A percentile compares a stretch with the other conserved stretches of the same genome.
Evolutionary conservation across 2,888 invertebrate genomes (phyloP).

Genomic region (Leptinotarsa haldemani): DNA sequence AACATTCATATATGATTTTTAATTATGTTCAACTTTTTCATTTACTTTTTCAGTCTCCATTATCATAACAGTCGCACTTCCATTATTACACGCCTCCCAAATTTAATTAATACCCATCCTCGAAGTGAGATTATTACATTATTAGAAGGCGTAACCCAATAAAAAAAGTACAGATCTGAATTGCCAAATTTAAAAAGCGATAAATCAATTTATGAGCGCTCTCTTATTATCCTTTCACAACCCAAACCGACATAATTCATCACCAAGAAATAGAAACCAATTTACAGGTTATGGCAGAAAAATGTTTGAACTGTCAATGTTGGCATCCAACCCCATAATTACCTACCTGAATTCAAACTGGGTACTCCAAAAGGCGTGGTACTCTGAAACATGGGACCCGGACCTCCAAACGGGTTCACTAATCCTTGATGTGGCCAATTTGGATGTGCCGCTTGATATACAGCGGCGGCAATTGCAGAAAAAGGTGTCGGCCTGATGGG

Average conservation of each 20-base stretch:
- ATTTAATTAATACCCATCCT: background rate
- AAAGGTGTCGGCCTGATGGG: slow-evolving; percentile 84
- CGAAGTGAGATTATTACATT: background rate
- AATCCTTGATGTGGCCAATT: slow-evolving; percentile 73
- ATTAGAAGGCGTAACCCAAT: slow-evolving; percentile 8
- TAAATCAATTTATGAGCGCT: slow-evolving; percentile 9
- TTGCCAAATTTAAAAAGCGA: slow-evolving; percentile 24
- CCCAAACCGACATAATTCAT: slow-evolving; percentile 32
- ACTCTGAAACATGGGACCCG: slow-evolving; percentile 76
- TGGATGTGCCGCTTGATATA: slow-evolving; percentile 67
- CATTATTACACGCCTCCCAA: background rate
- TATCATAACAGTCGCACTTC: too few species aligned
- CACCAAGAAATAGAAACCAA: slow-evolving; percentile 41
- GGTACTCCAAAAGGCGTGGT: slow-evolving; percentile 68
- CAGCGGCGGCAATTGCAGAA: slow-evolving; percentile 79
- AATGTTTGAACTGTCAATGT: slow-evolving; percentile 41
- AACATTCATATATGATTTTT: too few species aligned
- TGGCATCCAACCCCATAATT: slow-evolving; percentile 43
- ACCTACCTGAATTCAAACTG: slow-evolving; percentile 67
- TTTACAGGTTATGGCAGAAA: slow-evolving; percentile 39
- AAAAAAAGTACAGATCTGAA: slow-evolving; percentile 9
- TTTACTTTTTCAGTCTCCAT: too few species aligned
- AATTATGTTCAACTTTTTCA: too few species aligned
- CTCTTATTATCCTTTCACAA: slow-evolving; percentile 9
- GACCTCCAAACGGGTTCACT: slow-evolving; percentile 69